Evolutionary conservation across 2,113 vertebrate species (phyloP), one percentile per base, ranked within the genome.

Genomic region (Anseranas semipalmata): DNA sequence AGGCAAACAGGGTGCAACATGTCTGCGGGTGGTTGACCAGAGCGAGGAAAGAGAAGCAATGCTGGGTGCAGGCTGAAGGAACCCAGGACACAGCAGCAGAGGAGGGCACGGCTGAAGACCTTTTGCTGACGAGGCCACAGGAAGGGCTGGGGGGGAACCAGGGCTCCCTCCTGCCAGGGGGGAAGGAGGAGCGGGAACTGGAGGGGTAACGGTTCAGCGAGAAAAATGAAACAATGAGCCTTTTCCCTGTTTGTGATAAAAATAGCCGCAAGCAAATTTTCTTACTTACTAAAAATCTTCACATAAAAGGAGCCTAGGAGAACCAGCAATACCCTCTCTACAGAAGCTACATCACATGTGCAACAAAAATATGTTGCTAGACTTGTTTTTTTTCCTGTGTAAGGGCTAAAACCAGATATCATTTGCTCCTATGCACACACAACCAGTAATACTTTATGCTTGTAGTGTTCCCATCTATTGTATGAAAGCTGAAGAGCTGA

Each of bases 321-420:
- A 87, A 66, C n/a, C 12, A 85, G 50, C 16, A 68, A 59, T 87
- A 63, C 11, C n/a, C 55, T 86, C 32, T 67, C 39, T 58, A 76
- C 24, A 87, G 32, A 15, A 90, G 39, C 67, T 90, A 28, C 50
- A 70, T 83, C 60, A 87, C 55, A 73, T 45, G 32, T 77, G 56
- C 63, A 62, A 71, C 85, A n/a, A 28, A 92, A 96, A 56, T 72
- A 83, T 74, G 74, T 77, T 78, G 89, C 70, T 91, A 73, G 96
- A 95, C 93, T 91, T 91, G 89, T 32, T 86, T 17, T 56, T 73
- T 83, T 83, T 9, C 59, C 78, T 86, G 7, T 20, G 16, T 91
- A 80, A 92, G 48, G 53, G 52, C 82, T 79, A 91, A 92, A 91
- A 19, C 22, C 33, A 91, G 74, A 30, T 89, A 92, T 67, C 24